Conservation (phyloP, 1,140 invertebrate species). For the Drosophila sp. region DNA sequence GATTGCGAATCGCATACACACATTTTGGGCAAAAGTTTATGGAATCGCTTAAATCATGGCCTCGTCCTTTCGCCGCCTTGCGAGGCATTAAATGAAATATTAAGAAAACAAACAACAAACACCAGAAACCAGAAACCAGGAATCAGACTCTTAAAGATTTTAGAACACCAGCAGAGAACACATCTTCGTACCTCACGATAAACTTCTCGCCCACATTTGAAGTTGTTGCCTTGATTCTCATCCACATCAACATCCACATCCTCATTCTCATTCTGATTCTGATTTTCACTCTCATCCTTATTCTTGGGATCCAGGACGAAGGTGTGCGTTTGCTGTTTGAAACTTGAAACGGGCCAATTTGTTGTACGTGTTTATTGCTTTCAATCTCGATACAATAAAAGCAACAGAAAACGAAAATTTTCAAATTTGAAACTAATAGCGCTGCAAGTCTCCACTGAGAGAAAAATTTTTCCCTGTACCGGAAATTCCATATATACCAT, state of each 20-base stretch:
- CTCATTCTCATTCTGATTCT: neutral
- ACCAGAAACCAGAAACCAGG: slow-evolving; percentile 29
- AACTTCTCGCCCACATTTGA: slow-evolving; percentile 16
- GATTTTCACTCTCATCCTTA: neutral
- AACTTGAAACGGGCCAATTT: slow-evolving; percentile 55
- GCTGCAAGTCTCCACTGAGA: slow-evolving; percentile 29
- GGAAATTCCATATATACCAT: slow-evolving; percentile 25
- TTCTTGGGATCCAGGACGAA: neutral
- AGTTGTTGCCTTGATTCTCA: neutral
- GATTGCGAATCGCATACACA: slow-evolving; percentile 29
- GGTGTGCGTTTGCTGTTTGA: slow-evolving; percentile 36
- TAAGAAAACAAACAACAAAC: slow-evolving; percentile 44
- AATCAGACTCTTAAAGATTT: slow-evolving; percentile 39
- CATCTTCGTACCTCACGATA: neutral
- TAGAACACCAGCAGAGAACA: neutral
- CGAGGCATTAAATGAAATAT: slow-evolving; percentile 49
- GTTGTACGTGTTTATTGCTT: slow-evolving; percentile 59
- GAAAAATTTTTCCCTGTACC: slow-evolving; percentile 13
- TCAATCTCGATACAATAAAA: slow-evolving; percentile 38
- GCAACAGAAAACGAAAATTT: slow-evolving; percentile 9
- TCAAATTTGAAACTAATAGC: slow-evolving; percentile 60
- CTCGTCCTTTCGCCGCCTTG: neutral
- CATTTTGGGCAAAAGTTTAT: slow-evolving; percentile 46
- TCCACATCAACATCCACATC: neutral
- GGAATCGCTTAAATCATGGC: slow-evolving; percentile 43